Conservation (phyloP, 2,113 vertebrate genomes). For the Ia io region DNA sequence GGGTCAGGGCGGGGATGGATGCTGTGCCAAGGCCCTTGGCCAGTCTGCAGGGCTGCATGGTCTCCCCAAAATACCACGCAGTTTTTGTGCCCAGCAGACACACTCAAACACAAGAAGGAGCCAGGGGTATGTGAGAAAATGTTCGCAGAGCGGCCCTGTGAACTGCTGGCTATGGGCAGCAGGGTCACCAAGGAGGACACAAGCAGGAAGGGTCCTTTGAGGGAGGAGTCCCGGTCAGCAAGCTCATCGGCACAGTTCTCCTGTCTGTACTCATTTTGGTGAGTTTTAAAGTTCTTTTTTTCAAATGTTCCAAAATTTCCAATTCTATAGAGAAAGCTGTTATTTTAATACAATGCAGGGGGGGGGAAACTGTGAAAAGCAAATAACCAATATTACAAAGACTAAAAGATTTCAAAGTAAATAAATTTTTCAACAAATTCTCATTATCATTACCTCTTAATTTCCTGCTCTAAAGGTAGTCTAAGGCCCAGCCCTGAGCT, state of each 20-base stretch:
- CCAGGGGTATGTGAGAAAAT: too few relatives aligned
- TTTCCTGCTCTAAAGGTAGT: background rate
- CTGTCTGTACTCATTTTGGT: background rate
- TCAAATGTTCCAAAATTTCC: background rate
- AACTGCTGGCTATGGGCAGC: background rate
- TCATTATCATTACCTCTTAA: background rate
- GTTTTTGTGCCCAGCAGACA: background rate
- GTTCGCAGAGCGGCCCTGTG: background rate
- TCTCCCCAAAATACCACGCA: background rate
- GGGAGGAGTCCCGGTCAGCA: background rate
- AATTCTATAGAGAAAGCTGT: background rate
- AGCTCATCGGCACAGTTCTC: background rate
- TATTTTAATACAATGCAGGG: background rate
- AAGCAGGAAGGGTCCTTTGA: background rate
- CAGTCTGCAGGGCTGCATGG: background rate
- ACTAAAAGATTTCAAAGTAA: constrained; percentile 26
- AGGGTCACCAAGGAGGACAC: background rate
- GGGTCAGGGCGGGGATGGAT: background rate
- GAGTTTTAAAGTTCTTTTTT: background rate
- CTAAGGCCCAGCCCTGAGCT: background rate
- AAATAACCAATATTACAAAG: background rate
- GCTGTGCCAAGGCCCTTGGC: background rate
- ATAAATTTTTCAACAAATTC: background rate
- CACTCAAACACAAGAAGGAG: background rate
- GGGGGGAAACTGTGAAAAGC: background rate